Base-by-base conservation (phyloP, 2,113 vertebrate genomes). In the Poecilia latipinna region DNA sequence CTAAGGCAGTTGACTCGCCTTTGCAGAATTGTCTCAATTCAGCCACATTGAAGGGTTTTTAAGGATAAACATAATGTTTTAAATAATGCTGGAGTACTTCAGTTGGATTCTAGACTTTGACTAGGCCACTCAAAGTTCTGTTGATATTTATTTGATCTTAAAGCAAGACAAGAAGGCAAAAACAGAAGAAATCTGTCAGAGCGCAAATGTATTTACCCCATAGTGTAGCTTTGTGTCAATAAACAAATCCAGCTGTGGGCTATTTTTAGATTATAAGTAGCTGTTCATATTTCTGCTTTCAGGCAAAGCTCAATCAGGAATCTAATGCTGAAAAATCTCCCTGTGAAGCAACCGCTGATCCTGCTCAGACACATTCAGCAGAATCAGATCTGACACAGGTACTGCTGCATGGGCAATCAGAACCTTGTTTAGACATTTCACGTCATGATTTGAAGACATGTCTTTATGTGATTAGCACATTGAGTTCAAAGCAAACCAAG, bases 381-480 rank as follows among this genome's bases (percentile, higher is more conserved):
- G 82, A 82, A 22, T 65, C 75, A 26, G 80, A 84, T 8, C 17
- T 60, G 3, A 80, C 78, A 54, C 82, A 88, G 90, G 86, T 90
- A 80, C 10, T 32, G 54, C 15, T n/a, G n/a, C 17, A 48, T 48
- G 51, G 51, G 22, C 0, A 76, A 3, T 54, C 39, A 65, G 22
- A 72, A 31, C 1, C 28, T 17, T 54, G 24, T 63, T 12, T 12
- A 29, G 48, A 17, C 65, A 3, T 29, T 48, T 22, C 11, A 68
- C 19, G 4, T 42, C 0, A 33, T 22, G 3, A 42, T 64, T 63
- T 37, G 24, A 61, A 72, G 31, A 33, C 12, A 29, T 62, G 8
- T 8, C 33, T 35, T 37, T 37, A 37, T 37, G 35, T 37, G n/a
- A 65, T 29, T 69, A 60, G 39, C 1, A 32, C 7, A 28, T 17